These are phyloP conservation scores for Lithodes maja DNA, from an alignment of 2,888 invertebrate genomes.

Conservation along the genomic window DNA sequence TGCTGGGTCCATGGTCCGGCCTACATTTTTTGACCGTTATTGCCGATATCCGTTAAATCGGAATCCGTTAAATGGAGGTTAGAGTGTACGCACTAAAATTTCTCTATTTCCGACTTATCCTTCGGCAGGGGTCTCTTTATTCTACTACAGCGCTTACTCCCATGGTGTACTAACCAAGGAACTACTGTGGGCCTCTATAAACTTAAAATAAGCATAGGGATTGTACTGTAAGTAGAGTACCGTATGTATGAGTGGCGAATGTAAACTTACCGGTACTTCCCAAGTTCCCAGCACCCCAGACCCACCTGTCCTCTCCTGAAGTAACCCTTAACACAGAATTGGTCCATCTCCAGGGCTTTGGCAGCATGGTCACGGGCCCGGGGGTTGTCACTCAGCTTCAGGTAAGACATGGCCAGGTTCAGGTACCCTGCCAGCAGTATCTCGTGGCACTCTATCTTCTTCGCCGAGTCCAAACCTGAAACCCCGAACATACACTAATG, in stretches of 20 bases:
- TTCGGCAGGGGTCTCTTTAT: no score
- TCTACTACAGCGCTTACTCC: no score
- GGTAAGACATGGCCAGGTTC: slow-evolving; percentile 87
- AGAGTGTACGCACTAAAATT: no score
- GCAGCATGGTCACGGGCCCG: slow-evolving; percentile 85
- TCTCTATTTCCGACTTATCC: no score
- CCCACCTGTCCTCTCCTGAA: slow-evolving; percentile 87
- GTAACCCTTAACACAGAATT: slow-evolving; percentile 88
- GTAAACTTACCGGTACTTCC: neutral
- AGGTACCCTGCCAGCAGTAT: slow-evolving; percentile 83
- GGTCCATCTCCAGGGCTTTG: slow-evolving; percentile 84
- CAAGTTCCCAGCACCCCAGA: neutral
- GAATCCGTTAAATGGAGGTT: no score
- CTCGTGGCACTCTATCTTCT: slow-evolving; percentile 77
- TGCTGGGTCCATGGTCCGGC: no score
- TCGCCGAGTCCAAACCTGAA: slow-evolving; percentile 75
- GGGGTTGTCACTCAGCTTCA: slow-evolving; percentile 83
- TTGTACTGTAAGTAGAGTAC: no score
- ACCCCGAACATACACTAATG: slow-evolving; percentile 23
- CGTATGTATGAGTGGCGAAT: neutral
- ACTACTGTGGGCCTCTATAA: no score
- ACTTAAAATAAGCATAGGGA: no score
- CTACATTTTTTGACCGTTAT: no score
- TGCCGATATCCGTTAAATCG: no score
- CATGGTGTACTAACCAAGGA: no score